phyloP scores from a whole-genome alignment of 2,888 invertebrate species.

The Metalampra italica region DNA sequence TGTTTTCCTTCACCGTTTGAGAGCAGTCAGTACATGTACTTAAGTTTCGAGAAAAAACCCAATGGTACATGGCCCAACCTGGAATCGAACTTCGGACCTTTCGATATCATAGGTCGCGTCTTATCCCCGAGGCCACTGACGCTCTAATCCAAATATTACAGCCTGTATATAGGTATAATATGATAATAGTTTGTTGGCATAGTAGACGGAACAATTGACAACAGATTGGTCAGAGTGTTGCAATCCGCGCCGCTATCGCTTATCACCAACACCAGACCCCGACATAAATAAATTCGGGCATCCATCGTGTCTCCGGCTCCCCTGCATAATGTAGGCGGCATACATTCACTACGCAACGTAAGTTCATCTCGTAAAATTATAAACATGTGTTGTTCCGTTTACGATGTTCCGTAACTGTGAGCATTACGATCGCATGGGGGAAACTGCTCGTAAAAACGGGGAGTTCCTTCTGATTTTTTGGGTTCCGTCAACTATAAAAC shows the following conservation, averaged over 20 bases:
- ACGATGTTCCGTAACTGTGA: slow-evolving; percentile 28
- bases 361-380: slow-evolving; percentile 33
- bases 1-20: no score
- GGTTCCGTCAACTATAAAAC: no score
- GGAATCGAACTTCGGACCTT: no score
- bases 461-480: slow-evolving; percentile 17
- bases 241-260: neutral
- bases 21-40: no score
- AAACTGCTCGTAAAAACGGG: slow-evolving; percentile 28
- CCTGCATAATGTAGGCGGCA: slow-evolving; percentile 15
- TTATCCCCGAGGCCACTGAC: no score
- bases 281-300: neutral
- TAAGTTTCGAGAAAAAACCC: no score
- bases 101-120: no score
- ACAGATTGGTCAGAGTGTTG: neutral
- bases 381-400: slow-evolving; percentile 41
- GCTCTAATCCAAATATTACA: no score
- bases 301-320: neutral
- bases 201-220: neutral
- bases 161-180: no score
- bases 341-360: slow-evolving; percentile 25
- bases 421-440: slow-evolving; percentile 27
- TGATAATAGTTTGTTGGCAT: no score
- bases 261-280: neutral
- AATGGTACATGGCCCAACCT: no score